phyloP scores from a whole-genome alignment of 2,113 vertebrate genomes.

The Ascaphus truei region DNA sequence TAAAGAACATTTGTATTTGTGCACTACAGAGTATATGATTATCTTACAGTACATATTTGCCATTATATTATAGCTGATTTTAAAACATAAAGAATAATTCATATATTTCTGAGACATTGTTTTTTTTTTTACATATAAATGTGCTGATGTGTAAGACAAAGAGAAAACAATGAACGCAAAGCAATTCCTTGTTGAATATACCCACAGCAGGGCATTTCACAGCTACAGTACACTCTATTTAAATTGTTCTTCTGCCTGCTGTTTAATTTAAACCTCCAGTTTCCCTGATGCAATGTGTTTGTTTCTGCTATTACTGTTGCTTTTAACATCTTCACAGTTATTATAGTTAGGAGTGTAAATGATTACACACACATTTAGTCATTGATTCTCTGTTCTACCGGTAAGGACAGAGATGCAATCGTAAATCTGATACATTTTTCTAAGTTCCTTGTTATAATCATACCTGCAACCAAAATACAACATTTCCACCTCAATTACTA shows the following conservation, averaged over 20 bases:
- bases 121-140: conserved; percentile 28
- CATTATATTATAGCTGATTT: neutral
- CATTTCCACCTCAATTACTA: too few relatives aligned
- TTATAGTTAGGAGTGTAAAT: conserved; percentile 22
- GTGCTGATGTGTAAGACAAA: conserved; percentile 33
- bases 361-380: conserved; percentile 6
- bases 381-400: neutral
- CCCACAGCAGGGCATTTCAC: conserved; percentile 31
- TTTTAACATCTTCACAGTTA: conserved; percentile 29
- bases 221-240: conserved; percentile 37
- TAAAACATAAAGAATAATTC: neutral
- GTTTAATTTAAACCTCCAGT: conserved; percentile 24
- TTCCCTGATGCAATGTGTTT: conserved; percentile 17
- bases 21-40: too few relatives aligned
- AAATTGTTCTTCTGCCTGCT: conserved; percentile 37
- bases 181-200: conserved; percentile 30
- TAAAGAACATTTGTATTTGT: too few relatives aligned
- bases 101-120: neutral
- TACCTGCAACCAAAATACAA: conserved; percentile 2
- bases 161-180: conserved; percentile 16
- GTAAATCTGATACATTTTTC: neutral
- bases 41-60: neutral
- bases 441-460: neutral
- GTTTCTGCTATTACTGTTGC: conserved; percentile 32
- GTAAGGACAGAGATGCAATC: neutral